phyloP scores from a whole-genome alignment of 2,113 vertebrate genomes.

The Mesocricetus auratus region DNA sequence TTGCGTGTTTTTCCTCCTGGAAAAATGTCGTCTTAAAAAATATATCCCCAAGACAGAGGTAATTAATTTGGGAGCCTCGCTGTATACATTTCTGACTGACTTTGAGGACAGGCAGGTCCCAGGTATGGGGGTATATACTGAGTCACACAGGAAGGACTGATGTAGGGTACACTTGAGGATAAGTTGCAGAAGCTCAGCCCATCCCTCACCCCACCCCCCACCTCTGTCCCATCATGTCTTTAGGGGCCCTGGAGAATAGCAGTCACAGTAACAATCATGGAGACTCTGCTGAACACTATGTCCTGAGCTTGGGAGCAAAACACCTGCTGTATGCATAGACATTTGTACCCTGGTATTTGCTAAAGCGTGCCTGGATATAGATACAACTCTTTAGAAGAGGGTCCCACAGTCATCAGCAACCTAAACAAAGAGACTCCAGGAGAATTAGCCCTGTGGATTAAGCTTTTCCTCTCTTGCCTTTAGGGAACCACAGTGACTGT shows the following conservation, averaged over 20 bases:
- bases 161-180: background rate
- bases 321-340: background rate
- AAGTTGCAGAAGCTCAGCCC: background rate
- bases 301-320: background rate
- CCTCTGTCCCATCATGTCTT: fast-evolving
- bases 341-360: background rate
- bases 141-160: background rate
- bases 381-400: background rate
- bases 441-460: background rate
- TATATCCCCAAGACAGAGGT: slow-evolving; percentile 48
- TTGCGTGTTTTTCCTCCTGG: slow-evolving; percentile 65
- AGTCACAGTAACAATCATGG: background rate
- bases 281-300: background rate
- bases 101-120: slow-evolving; percentile 31
- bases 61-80: slow-evolving; percentile 53
- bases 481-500: background rate
- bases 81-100: background rate
- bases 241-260: background rate
- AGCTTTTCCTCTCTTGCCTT: background rate
- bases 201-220: background rate
- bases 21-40: slow-evolving; percentile 79
- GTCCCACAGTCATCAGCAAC: background rate
- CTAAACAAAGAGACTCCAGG: background rate
- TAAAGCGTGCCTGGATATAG: background rate
- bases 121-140: background rate